Base-by-base conservation (phyloP, 2,888 invertebrate species). In the Ophion ellenae region DNA sequence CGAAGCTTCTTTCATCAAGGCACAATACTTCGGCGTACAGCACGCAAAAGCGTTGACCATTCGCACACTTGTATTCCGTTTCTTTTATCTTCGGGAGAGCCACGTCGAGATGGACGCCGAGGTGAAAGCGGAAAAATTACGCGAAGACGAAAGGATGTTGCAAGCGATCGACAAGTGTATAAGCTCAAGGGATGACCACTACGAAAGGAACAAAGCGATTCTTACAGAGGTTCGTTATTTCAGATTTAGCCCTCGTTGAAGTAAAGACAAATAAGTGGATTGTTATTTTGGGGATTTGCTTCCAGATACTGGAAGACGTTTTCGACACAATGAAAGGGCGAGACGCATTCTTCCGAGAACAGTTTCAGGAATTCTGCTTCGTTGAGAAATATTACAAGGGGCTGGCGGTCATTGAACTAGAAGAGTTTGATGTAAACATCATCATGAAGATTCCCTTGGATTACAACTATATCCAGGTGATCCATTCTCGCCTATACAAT, bases 361-460 rank as follows among this genome's bases (percentile, higher is more conserved):
- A 92, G 45, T 95, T 85, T 74, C 85, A 89, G 70, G 88, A 84
- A 90, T 92, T 94, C 1, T 93, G 94, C 84, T 95, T 94, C 87
- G 95, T 95, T 0, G 96, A 96, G 14, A 96, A 96, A 89, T 96
- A 94, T 61, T 96, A 95, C 85, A 96, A 96, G 89, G 94, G 95
- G 17, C 94, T 96, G 40, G 95, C 95, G 91, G 95, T 96, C 0
- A 94, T 95, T 2, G 94, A 95, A 81, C 95, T 96, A 24, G 95
- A 96, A 85, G 96, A 96, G 89, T 96, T 95, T 87, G 96, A 96
- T 89, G 94, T 96, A 90, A 95, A 96, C 92, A 93, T 96, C 7
- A 94, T 96, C 4, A 94, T 96, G 69, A 93, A 94, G 0, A 90
- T 96, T n/a, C 96, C 96, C 0, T 92, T 95, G 53, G 93, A 92